Evolutionary conservation across 2,113 vertebrate species (phyloP), one percentile per base, ranked within the genome.

Genomic region (Pelobates fuscus): DNA sequence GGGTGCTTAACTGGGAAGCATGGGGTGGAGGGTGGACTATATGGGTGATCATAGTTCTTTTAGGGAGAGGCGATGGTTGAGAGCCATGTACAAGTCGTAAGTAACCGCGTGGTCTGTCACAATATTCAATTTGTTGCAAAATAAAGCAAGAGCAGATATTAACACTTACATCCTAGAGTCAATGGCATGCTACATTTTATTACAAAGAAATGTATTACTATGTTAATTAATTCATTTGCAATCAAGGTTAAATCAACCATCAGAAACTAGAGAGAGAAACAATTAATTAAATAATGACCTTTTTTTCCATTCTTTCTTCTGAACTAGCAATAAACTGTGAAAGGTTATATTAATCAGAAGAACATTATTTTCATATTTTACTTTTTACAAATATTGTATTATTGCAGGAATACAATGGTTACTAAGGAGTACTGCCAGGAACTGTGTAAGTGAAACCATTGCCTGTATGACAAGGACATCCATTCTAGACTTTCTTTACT

Each of bases 171-270:
- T n/a, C n/a, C n/a, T n/a, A n/a, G n/a, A n/a, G n/a, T n/a, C n/a
- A n/a, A n/a, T n/a, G n/a, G n/a, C n/a, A n/a, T 52, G 46, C 46
- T 41, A n/a, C 46, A 52, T 52, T 52, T 15, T 52, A 52, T 52
- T 15, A 4, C 46, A 52, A 2, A 17, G 17, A 52, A 52, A 52
- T 52, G 46, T 11, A 52, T 52, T 52, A 52, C 11, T 17, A 52
- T 15, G 46, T 1, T 15, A 52, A 52, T 52, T 11, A 52, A 52
- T 52, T n/a, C 46, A 4, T 15, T 17, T 52, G 18, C 46, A 52
- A 52, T 15, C 18, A 17, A 52, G 18, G 17, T 15, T 17, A 1
- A n/a, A n/a, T 52, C 46, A 11, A 52, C 12, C 1, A 17, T 15
- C 37, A 41, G 7, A 17, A 3, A 52, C 46, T 17, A 15, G 46